Evolutionary conservation across 2,888 invertebrate genomes (phyloP), one percentile per base, ranked within the genome.

Genomic region (Diaperis boleti): DNA sequence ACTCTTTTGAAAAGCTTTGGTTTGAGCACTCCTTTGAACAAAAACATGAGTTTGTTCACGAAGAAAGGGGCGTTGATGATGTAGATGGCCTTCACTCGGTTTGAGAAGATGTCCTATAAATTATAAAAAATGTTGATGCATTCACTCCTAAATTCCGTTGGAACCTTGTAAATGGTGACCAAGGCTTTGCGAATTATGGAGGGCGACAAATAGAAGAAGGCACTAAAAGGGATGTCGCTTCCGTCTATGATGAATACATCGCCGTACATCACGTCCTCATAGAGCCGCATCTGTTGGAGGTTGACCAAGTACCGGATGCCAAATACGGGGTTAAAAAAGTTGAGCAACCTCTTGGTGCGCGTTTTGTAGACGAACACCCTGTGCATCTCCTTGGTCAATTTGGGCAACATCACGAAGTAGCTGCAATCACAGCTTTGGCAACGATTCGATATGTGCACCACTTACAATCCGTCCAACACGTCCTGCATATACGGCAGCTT

Each of bases 81-180:
- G 17, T 47, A 47, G n/a, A 47, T 17, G 4, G 31, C 47, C n/a
- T 47, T 47, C 22, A 47, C 3, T 3, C 47, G 15, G 15, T 26
- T 47, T 6, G 47, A 47, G n/a, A 47, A 47, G 10, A 47, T n/a
- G 11, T 26, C 7, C 47, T 47, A 15, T n/a, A 29, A 29, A 26
- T 14, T 4, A 42, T 18, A 42, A 42, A 17, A 5, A 11, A 11
- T 13, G 37, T n/a, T 3, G 13, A 13, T 15, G 2, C 11, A 17
- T n/a, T 17, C 5, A 2, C 6, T 39, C 3, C 2, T 37, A 13
- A n/a, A 13, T 42, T 42, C 6, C 11, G 0, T 3, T 47, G 29
- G n/a, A n/a, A 47, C 47, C 29, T 47, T 26, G 14, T 47, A 47
- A 3, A 47, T 47, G 1, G 26, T n/a, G n/a, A 47, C 15, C 8